Base-by-base conservation (phyloP, 2,113 vertebrate genomes). In the Siphamia tubifer region DNA sequence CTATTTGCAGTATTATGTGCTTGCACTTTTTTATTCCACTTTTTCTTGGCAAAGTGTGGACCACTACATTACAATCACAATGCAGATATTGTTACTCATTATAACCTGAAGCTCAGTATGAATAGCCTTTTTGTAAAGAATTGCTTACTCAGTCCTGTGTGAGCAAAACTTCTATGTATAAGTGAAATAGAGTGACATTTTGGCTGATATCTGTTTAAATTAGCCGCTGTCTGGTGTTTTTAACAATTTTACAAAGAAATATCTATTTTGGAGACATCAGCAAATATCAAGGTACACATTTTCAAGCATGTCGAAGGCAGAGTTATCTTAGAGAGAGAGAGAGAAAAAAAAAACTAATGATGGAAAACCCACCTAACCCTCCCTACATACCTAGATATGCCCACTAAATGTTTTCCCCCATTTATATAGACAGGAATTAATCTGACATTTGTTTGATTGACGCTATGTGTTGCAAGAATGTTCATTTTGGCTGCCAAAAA, bases 11-110 rank as follows among this genome's bases (percentile, higher is more conserved):
- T n/a, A n/a, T 9, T n/a, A 27, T 30, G 39, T 67, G 8, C 27
- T 54, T 47, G 9, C 1, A 64, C 45, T 68, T 72, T 11, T 66
- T 78, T 47, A 62, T 23, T 31, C 6, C 21, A 47, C 56, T 75
- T 60, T 77, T 45, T n/a, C 44, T 66, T 38, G 20, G 53, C 47
- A 25, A n/a, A 52, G 24, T 60, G 17, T 61, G n/a, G 43, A 45
- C 36, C 31, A 61, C 10, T 70, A 54, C 42, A 42, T 36, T 9
- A 56, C 1, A 52, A 32, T 35, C 32, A 49, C 24, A 62, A 48
- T 15, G 62, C 20, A 45, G 17, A 1, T 3, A 77, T 19, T 76
- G 55, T 70, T 28, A 66, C 16, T 25, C 11, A 51, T 13, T 23
- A 24, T 11, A 40, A 30, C n/a, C 0, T 49, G 4, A 32, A 42